Percentiles rank a stretch among this genome's conserved stretches.
Conservation (phyloP, 1,140 invertebrate species). For the Pentalonia nigronervosa region DNA sequence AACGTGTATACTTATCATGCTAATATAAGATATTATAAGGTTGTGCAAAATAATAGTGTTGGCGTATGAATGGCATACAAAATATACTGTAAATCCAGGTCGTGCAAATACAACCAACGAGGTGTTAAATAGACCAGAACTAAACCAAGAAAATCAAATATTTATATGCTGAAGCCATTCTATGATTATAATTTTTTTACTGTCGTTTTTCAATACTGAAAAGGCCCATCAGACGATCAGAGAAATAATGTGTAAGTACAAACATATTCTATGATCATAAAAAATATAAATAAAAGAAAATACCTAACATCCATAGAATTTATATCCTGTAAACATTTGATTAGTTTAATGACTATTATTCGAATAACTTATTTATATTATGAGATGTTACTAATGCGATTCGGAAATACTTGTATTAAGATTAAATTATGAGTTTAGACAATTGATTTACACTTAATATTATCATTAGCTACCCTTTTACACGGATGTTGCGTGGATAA, state of each 20-base stretch:
- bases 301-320: background rate
- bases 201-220: constrained; percentile 2
- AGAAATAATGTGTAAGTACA: background rate
- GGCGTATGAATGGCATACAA: constrained; percentile 42
- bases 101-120: constrained; percentile 48
- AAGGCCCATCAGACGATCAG: too few species aligned
- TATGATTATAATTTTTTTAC: constrained; percentile 28
- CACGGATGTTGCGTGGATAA: too few species aligned
- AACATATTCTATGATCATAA: background rate
- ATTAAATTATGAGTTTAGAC: background rate
- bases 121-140: constrained; percentile 56
- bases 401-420: background rate
- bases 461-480: background rate
- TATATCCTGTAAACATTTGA: background rate
- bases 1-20: background rate
- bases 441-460: background rate
- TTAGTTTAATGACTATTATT: background rate
- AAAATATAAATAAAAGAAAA: background rate
- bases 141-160: constrained; percentile 42
- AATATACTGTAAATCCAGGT: constrained; percentile 46
- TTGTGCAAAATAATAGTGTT: constrained; percentile 41
- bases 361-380: background rate
- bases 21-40: constrained; percentile 32
- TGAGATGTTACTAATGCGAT: background rate
- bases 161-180: background rate